Conservation (phyloP, 2,113 vertebrate species). For the Casuarius casuarius region DNA sequence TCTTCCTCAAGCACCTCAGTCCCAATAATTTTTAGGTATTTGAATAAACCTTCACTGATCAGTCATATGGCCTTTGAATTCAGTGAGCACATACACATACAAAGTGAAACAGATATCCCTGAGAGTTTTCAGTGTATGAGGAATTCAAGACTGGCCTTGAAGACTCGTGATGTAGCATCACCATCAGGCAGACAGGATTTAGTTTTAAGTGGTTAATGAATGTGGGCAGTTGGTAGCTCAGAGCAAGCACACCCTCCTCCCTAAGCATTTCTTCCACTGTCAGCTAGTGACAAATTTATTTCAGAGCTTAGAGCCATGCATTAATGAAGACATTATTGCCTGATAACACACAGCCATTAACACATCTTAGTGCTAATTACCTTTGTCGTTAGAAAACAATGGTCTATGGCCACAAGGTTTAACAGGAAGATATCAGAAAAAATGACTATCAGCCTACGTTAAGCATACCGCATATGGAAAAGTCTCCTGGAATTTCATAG, state of each 20-base stretch:
- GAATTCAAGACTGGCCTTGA: neutral
- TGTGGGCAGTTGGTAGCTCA: conserved; percentile 21
- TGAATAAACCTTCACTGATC: neutral
- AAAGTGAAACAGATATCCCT: neutral
- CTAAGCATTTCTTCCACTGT: neutral
- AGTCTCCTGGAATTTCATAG: neutral
- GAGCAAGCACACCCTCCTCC: neutral
- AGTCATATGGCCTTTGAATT: neutral
- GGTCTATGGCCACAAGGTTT: neutral
- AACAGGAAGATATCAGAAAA: neutral
- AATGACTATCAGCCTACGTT: neutral
- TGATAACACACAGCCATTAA: conserved; percentile 50
- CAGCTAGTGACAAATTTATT: conserved; percentile 40
- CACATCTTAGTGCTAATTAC: conserved; percentile 36
- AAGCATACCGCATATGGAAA: neutral
- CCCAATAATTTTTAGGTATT: neutral
- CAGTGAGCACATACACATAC: neutral
- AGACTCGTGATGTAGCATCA: neutral
- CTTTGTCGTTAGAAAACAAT: conserved; percentile 59
- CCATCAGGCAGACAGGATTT: neutral
- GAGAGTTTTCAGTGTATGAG: neutral
- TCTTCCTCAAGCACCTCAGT: neutral
- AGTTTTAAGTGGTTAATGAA: conserved; percentile 29
- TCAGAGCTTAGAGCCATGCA: neutral
- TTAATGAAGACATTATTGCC: conserved; percentile 59